Percentiles rank a stretch among this genome's conserved stretches.
Conservation (phyloP, 1,140 invertebrate species). For the Bombus huntii region DNA sequence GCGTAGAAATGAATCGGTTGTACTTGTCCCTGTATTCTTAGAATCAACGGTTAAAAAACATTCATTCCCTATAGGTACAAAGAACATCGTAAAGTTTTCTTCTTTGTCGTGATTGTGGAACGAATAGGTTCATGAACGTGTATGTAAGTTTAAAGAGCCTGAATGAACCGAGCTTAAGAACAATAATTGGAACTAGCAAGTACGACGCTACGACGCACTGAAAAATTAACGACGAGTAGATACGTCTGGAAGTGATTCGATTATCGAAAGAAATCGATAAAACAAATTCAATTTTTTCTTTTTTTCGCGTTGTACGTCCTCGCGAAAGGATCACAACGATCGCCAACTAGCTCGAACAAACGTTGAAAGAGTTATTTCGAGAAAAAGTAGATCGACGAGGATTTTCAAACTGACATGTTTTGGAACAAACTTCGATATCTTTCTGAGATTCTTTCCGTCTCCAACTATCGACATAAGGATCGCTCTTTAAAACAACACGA, state of each 20-base stretch:
- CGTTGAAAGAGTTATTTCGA: background rate
- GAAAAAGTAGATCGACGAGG: background rate
- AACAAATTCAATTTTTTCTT: background rate
- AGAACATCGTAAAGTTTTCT: background rate
- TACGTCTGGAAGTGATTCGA: background rate
- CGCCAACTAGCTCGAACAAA: background rate
- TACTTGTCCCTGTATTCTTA: conserved; percentile 29
- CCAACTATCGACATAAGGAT: conserved; percentile 65
- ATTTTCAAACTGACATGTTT: background rate
- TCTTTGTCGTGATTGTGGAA: background rate
- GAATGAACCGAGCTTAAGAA: background rate
- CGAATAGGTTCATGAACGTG: conserved; percentile 15
- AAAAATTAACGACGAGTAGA: background rate
- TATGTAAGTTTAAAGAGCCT: background rate
- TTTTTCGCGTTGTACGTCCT: background rate
- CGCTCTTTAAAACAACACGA: conserved; percentile 43
- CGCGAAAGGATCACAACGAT: background rate
- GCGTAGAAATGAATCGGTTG: background rate
- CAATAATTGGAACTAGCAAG: background rate
- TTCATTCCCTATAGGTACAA: background rate
- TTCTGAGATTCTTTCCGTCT: conserved; percentile 57
- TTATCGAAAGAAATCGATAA: background rate
- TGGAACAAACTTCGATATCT: conserved; percentile 34
- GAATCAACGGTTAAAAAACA: conserved; percentile 36
- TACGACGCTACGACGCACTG: background rate